Base-by-base conservation (phyloP, 2,797 vertebrate species). In the Ficedula albicollis region DNA sequence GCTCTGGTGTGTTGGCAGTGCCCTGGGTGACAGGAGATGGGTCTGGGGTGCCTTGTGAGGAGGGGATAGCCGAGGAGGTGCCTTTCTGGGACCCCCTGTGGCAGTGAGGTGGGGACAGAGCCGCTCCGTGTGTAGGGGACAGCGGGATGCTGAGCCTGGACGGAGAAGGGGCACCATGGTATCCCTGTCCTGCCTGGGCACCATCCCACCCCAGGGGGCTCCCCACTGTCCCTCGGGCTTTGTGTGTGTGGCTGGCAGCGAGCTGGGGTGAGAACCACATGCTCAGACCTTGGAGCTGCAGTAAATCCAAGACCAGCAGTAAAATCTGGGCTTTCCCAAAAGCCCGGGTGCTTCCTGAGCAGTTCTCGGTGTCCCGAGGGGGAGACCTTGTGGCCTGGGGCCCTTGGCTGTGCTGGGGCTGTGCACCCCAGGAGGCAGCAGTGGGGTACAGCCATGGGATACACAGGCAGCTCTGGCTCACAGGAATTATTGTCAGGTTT, bases 201-300 rank as follows among this genome's bases (percentile, higher is more conserved):
- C 56, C 12, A 14, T 58, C 43, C 54, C 8, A 15, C 19, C 22
- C 44, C 0, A 1, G 3, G 36, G 49, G 29, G 20, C 21, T 77
- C 52, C 41, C 9, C 0, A 0, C 34, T 58, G 78, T 84, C 62
- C 54, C 59, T 48, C 0, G 0, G 32, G 66, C 43, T 13, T 12
- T 44, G 34, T 43, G 21, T 0, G 0, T 11, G 23, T 23, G 44
- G 19, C 20, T 60, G 43, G n/a, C 82, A 55, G 27, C 0, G 0
- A 26, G 58, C 7, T 4, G 1, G 15, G 15, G 7, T 32, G 25
- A 41, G 30, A 69, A 38, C 49, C 34, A 13, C 0, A 1, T 52
- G 44, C 44, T 77, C 15, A 38, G 39, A 62, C 2, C 3, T 21
- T 29, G 3, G 2, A 36, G 44, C 16, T 32, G n/a, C 48, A 14